Evolutionary conservation across 64 coral and sea anemone genomes (phyloP).

Genomic region (Dendrophyllia cribrosa): DNA sequence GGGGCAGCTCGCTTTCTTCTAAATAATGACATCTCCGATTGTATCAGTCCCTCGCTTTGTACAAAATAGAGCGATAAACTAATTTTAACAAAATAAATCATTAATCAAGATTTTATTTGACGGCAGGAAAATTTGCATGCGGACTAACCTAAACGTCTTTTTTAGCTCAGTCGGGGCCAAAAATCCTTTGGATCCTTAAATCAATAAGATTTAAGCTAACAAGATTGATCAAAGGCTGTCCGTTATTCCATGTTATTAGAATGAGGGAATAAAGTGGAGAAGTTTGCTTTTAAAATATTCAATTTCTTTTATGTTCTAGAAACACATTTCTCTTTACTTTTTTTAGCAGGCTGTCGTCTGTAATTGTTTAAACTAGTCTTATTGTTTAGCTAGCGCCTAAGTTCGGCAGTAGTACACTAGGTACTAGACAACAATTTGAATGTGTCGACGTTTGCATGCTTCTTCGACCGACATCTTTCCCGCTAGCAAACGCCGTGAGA

Average conservation of each 20-base stretch:
- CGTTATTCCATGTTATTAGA: background rate
- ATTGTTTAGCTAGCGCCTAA: conserved; percentile 36
- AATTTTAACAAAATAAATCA: conserved; percentile 38
- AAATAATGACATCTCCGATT: background rate
- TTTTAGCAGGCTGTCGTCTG: conserved; percentile 1
- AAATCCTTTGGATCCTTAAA: background rate
- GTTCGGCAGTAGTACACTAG: background rate
- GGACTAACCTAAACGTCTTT: background rate
- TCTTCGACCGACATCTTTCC: background rate
- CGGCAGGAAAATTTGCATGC: conserved; percentile 10
- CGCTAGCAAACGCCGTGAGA: background rate
- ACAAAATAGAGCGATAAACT: conserved; percentile 8
- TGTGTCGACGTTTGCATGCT: background rate
- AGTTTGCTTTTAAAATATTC: background rate
- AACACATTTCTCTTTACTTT: conserved; percentile 41
- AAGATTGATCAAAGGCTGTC: background rate
- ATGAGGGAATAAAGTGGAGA: background rate
- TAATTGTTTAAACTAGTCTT: conserved; percentile 39
- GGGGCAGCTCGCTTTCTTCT: background rate
- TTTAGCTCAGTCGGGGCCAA: background rate
- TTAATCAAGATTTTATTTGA: conserved; percentile 9
- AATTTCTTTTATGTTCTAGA: background rate
- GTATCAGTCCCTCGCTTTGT: background rate
- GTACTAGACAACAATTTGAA: conserved; percentile 8
- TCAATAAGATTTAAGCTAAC: background rate